Base-by-base conservation (phyloP, 2,113 vertebrate species). In the Brachyistius frenatus region DNA sequence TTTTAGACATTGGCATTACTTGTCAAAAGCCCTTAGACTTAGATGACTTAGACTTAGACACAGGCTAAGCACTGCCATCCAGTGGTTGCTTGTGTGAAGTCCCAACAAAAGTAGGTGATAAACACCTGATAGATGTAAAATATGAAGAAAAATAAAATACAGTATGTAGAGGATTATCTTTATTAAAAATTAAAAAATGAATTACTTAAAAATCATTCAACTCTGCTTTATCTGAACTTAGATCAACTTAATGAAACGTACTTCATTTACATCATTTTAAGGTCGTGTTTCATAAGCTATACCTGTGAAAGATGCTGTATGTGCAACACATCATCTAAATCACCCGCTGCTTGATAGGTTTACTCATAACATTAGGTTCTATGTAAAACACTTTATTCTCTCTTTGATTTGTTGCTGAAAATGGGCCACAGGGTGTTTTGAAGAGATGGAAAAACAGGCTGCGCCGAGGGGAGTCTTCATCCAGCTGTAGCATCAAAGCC, bases 51-150 rank as follows among this genome's bases (percentile, higher is more conserved):
- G n/a, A n/a, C n/a, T n/a, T n/a, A 56, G 8, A 83, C 0, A 33
- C 7, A 55, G 5, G 36, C 2, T 55, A 1, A 78, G 16, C 55
- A 72, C 76, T 90, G 84, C 86, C 90, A 75, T 76, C 90, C 85
- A 75, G 88, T 87, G 92, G 80, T 44, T 54, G 1, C 1, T 16
- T 3, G 13, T 49, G 37, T 44, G 14, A 70, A 39, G 5, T 46
- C 13, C 36, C 13, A 62, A 41, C 10, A 16, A 4, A 63, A 35
- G 16, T 5, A 23, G 23, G 23, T 23, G 23, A 23, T 23, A 23
- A 23, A 23, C 23, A 23, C 23, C 44, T 46, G 44, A 46, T 46
- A n/a, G 2, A 47, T 49, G 1, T 36, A n/a, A 57, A 71, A 63
- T 2, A 7, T 41, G 41, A 56, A 13, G 56, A 67, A 76, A 35